Percentiles rank a stretch among this genome's conserved stretches.
Conservation (phyloP, 2,797 vertebrate species). For the Myotis myotis region DNA sequence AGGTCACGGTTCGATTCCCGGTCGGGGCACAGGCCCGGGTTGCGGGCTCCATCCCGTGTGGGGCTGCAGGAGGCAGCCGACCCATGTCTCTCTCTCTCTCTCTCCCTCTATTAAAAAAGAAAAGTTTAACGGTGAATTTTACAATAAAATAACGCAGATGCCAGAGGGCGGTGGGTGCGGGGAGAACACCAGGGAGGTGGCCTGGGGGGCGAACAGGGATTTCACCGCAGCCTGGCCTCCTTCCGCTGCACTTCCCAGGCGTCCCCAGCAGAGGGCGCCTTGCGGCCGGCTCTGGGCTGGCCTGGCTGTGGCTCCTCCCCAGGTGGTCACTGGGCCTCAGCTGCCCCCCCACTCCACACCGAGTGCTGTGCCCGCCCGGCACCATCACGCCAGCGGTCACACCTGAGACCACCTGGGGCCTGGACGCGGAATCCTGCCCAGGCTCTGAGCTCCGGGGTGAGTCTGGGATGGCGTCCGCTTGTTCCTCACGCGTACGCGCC, state of each 20-base stretch:
- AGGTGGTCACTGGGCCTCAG: background rate
- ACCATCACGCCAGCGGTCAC: background rate
- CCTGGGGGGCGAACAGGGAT: background rate
- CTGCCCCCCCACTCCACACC: too few species aligned
- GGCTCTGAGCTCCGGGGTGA: background rate
- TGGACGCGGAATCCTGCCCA: fast-evolving
- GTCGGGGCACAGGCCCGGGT: too few species aligned
- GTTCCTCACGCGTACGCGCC: background rate
- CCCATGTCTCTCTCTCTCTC: too few species aligned
- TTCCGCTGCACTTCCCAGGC: fast-evolving
- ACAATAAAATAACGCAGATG: background rate
- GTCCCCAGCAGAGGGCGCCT: background rate
- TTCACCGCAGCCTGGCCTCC: background rate
- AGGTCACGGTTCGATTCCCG: too few species aligned
- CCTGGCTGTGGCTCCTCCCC: background rate
- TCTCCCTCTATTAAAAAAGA: too few species aligned
- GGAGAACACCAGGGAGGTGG: background rate
- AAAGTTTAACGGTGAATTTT: too few species aligned
- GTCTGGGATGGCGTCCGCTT: background rate
- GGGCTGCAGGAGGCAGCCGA: too few species aligned
- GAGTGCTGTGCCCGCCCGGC: fast-evolving
- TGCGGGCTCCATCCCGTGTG: too few species aligned
- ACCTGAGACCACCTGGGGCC: background rate
- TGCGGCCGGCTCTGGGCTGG: background rate
- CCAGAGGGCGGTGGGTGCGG: background rate